Conservation (phyloP, 2,113 vertebrate genomes). For the Empidonax traillii region DNA sequence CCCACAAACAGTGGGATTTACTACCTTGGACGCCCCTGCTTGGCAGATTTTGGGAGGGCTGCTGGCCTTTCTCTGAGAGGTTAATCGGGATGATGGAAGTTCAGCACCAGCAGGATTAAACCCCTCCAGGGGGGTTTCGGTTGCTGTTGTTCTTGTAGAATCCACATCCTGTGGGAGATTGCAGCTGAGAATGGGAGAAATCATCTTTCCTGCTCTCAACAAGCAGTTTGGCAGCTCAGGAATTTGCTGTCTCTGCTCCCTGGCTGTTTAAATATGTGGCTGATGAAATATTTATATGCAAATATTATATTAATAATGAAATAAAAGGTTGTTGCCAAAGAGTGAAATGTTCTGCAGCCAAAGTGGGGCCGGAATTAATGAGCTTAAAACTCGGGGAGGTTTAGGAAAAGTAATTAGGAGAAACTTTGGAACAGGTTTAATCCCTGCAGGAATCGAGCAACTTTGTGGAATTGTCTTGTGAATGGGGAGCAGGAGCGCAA, state of each 20-base stretch:
- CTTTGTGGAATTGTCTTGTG: not conserved
- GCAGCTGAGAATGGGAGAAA: not conserved
- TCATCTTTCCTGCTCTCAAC: not conserved
- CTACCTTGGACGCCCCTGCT: not conserved
- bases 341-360: not conserved
- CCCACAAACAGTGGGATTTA: not conserved
- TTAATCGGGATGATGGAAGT: not conserved
- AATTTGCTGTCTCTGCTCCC: not conserved
- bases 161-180: not conserved
- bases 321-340: not conserved
- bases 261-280: not conserved
- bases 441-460: not conserved
- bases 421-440: not conserved
- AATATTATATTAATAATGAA: conserved; percentile 13
- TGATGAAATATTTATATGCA: conserved; percentile 1
- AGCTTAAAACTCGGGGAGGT: not conserved
- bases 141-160: too few species aligned
- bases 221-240: not conserved
- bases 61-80: not conserved
- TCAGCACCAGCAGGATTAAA: not conserved
- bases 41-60: not conserved
- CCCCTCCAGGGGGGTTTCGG: too few species aligned
- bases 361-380: not conserved
- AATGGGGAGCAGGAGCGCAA: not conserved
- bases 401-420: not conserved